phyloP scores from a whole-genome alignment of 2,113 vertebrate species.

The Neofelis nebulosa region DNA sequence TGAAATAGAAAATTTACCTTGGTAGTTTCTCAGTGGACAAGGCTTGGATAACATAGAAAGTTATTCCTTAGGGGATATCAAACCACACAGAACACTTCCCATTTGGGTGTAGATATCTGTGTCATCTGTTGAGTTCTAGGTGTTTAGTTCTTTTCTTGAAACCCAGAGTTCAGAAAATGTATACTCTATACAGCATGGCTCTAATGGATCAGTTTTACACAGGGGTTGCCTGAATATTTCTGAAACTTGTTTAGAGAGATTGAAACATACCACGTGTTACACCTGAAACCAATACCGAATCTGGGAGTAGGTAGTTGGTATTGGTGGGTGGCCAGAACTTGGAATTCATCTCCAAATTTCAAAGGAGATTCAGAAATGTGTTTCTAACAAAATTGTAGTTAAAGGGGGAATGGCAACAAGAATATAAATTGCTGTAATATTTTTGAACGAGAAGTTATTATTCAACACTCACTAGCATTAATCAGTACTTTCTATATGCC shows the following conservation, averaged over 20 bases:
- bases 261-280: neutral
- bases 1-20: constrained; percentile 52
- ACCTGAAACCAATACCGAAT: neutral
- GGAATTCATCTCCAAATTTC: neutral
- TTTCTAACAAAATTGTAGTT: neutral
- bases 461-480: neutral
- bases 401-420: neutral
- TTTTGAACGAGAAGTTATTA: neutral
- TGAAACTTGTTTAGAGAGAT: neutral
- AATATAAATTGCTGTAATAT: neutral
- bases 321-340: neutral
- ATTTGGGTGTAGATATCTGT: neutral
- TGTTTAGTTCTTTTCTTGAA: neutral
- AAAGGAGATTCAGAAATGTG: neutral
- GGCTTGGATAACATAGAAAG: neutral
- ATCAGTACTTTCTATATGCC: neutral
- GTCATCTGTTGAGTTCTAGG: neutral
- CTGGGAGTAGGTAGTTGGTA: neutral
- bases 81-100: neutral
- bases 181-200: neutral
- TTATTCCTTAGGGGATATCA: neutral
- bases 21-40: neutral
- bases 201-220: neutral
- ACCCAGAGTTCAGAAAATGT: neutral
- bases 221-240: neutral